Evolutionary conservation across 2,888 invertebrate species (phyloP).

Genomic region (Pristionchus fissidentatus): DNA sequence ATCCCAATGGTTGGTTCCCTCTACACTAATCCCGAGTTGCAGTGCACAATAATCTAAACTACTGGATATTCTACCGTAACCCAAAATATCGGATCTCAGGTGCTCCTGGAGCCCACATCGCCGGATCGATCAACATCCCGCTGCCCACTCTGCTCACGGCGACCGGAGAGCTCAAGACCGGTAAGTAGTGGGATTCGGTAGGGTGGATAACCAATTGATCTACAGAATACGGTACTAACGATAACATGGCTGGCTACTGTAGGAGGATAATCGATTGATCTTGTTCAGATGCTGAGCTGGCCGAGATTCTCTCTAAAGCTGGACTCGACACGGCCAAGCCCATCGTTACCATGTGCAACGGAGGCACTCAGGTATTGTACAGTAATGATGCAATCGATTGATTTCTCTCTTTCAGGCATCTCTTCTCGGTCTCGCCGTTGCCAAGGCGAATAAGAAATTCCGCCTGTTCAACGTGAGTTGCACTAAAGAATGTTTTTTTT

Average conservation of each 20-base stretch:
- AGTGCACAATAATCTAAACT: background rate
- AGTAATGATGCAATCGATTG: background rate
- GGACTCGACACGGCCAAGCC: constrained; percentile 53
- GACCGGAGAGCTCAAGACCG: constrained; percentile 24
- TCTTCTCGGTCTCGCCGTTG: constrained; percentile 15
- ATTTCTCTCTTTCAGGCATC: constrained; percentile 25
- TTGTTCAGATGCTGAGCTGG: background rate
- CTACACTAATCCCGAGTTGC: background rate
- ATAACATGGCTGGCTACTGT: too few species aligned
- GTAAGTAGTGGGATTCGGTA: background rate
- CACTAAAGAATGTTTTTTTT: background rate
- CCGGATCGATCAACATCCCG: constrained; percentile 35
- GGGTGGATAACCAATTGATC: too few species aligned
- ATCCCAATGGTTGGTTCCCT: constrained; percentile 19
- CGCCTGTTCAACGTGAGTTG: constrained; percentile 39
- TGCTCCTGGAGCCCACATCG: constrained; percentile 40
- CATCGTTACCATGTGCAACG: constrained; percentile 64
- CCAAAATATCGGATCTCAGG: constrained; percentile 21
- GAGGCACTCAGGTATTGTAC: constrained; percentile 64
- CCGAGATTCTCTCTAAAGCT: constrained; percentile 6
- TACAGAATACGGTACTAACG: background rate
- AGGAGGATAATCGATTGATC: background rate
- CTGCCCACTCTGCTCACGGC: constrained; percentile 3
- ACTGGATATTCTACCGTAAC: background rate
- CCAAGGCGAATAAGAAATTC: constrained; percentile 15